Conservation (phyloP, 1,140 invertebrate species). For the Aradophagus sp. region DNA sequence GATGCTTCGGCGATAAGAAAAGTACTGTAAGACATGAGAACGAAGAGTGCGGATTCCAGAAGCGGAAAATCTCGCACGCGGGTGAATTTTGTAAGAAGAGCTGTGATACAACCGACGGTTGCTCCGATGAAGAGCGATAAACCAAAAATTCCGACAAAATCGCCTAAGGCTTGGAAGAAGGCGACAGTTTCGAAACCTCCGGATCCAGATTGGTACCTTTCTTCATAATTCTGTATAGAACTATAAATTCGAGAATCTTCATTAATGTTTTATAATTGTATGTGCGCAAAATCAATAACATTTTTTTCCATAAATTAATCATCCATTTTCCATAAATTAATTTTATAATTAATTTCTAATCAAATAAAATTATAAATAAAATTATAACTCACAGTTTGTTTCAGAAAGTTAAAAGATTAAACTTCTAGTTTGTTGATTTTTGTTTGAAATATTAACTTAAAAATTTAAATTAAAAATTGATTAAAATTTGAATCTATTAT, state of each 20-base stretch:
- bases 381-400: no score
- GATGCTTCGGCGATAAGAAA: slow-evolving; percentile 97
- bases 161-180: slow-evolving; percentile 90
- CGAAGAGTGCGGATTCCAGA: slow-evolving; percentile 96
- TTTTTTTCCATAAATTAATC: no score
- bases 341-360: no score
- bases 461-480: no score
- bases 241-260: slow-evolving; percentile 71
- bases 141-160: slow-evolving; percentile 94
- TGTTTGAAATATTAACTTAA: no score
- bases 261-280: no score
- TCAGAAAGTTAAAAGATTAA: no score
- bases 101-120: slow-evolving; percentile 92
- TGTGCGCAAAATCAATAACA: no score
- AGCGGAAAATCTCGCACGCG: slow-evolving; percentile 94
- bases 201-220: slow-evolving; percentile 82
- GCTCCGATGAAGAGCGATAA: slow-evolving; percentile 93
- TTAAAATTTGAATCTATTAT: no score
- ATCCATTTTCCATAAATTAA: no score
- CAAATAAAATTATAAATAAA: no score
- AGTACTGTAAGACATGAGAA: slow-evolving; percentile 98
- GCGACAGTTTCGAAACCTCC: slow-evolving; percentile 90
- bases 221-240: slow-evolving; percentile 93
- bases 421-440: no score
- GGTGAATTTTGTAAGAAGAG: slow-evolving; percentile 97